Evolutionary conservation across 37 sponge, comb jelly and placozoan species (phyloP), one percentile per base, ranked within the genome.

Genomic region (Theonella swinhoei): DNA sequence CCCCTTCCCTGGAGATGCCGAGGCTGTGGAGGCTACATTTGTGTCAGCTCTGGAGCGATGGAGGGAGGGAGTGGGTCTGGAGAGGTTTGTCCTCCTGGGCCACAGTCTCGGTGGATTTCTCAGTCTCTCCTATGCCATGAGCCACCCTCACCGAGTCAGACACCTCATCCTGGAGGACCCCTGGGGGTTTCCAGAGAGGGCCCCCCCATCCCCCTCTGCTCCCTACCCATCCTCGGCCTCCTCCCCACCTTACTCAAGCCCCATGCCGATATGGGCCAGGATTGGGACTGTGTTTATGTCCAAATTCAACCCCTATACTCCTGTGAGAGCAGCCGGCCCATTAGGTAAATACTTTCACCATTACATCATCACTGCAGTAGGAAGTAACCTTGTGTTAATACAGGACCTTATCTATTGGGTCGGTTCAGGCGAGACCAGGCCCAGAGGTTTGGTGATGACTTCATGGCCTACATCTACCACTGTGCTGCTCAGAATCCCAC

Each of bases 31-130:
- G 64, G 71, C 71, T 14, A 8, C 60, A 41, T 93, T 90, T 74
- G 91, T 93, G 19, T 82, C 77, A 43, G 75, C 76, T 17, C 32
- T 96, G 14, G 96, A 96, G 58, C 64, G 66, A 26, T 96, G 96
- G 96, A 68, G 96, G 62, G 38, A 38, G 26, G 76, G 33, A 39
- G 72, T 90, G 29, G 91, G 82, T 17, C 39, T 96, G 42, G 89
- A 93, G 54, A 64, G 60, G 59, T 88, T 95, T 61, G 76, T 88
- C 47, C 75, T 94, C 37, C 81, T 94, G 29, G 96, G 96, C 0
- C 96, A 96, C 87, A 96, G 96, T 68, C 74, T 96, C 65, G 96
- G 96, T 20, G 96, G 83, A 3, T 96, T 74, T 69, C 59, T 96
- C 29, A 63, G 91, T 0, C 29, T 68, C 29, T 63, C 85, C 58